Conservation (phyloP, 2,888 invertebrate species). For the Cataglyphis cursor region DNA sequence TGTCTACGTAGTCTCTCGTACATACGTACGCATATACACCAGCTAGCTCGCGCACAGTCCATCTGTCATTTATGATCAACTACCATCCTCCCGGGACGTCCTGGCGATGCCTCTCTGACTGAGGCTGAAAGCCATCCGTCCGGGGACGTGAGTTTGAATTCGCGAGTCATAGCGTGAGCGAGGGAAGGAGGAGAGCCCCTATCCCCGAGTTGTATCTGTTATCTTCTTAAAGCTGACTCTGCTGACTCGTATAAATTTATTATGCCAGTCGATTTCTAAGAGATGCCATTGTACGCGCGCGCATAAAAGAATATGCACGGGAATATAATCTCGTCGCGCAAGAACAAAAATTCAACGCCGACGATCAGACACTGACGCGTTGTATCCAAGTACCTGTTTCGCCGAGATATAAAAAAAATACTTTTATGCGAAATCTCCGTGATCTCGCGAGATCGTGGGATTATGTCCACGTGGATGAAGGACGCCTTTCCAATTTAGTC, state of each 20-base stretch:
- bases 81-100: slow-evolving; percentile 61
- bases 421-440: slow-evolving; percentile 51
- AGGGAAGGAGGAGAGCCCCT: slow-evolving; percentile 24
- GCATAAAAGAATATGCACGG: slow-evolving; percentile 34
- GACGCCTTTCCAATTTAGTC: slow-evolving; percentile 64
- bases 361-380: not conserved
- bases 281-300: slow-evolving; percentile 40
- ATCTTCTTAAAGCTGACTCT: slow-evolving; percentile 57
- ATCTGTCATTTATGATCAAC: slow-evolving; percentile 70
- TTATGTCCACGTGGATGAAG: slow-evolving; percentile 59
- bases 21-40: slow-evolving; percentile 46
- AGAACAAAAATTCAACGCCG: slow-evolving; percentile 47
- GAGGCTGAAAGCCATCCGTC: slow-evolving; percentile 58
- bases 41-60: slow-evolving; percentile 54
- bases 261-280: slow-evolving; percentile 53
- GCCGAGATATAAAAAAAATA: slow-evolving; percentile 64
- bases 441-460: slow-evolving; percentile 68
- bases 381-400: not conserved
- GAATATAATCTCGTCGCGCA: slow-evolving; percentile 39
- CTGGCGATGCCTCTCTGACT: slow-evolving; percentile 51
- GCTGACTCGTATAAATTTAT: slow-evolving; percentile 59
- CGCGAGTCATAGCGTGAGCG: slow-evolving; percentile 56
- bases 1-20: slow-evolving; percentile 38
- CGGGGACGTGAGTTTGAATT: slow-evolving; percentile 53
- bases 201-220: slow-evolving; percentile 40